Evolutionary conservation across 2,888 invertebrate genomes (phyloP), one percentile per base, ranked within the genome.

Genomic region (Tridacna crocea): DNA sequence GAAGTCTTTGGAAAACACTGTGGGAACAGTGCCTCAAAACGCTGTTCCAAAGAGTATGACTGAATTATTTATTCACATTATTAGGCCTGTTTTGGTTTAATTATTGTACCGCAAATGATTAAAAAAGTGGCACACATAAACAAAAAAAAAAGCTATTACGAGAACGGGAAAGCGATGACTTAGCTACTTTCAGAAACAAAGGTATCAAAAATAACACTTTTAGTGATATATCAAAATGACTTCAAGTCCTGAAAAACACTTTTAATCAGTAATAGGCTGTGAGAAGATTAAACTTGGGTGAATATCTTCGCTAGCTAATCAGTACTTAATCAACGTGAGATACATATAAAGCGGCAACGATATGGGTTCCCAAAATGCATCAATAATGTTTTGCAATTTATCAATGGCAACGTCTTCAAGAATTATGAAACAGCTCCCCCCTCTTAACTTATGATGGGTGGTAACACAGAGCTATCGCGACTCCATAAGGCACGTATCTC

Each of bases 361-460:
- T 61, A 61, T 22, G 22, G 61, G n/a, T 22, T 22, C 22, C 61
- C 61, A 65, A 82, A 82, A 78, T 24, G 72, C 65, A 76, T 82
- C 75, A 82, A 76, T 74, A 72, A 55, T 72, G 68, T 82, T 76
- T 79, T 75, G 65, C 55, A 55, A 26, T 79, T 82, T 82, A 79
- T 79, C 79, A 68, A 75, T 65, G 66, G 70, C 70, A 70, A 13
- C 46, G 66, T 1, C 51, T 48, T 13, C 70, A 12, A 51, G 70
- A 48, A 70, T 70, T 70, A 70, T 47, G 51, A 70, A 70, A 70
- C 48, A 70, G 51, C 24, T 51, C 36, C 22, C n/a, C 26, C 47
- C 48, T 66, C 36, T 36, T 46, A 46, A 70, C 24, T 26, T 51
- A 51, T 51, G 70, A 70, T 70, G 70, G 70, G 70, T 70, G 70